Conservation (phyloP, 2,888 invertebrate genomes). For the Strigamia transsilvanica region DNA sequence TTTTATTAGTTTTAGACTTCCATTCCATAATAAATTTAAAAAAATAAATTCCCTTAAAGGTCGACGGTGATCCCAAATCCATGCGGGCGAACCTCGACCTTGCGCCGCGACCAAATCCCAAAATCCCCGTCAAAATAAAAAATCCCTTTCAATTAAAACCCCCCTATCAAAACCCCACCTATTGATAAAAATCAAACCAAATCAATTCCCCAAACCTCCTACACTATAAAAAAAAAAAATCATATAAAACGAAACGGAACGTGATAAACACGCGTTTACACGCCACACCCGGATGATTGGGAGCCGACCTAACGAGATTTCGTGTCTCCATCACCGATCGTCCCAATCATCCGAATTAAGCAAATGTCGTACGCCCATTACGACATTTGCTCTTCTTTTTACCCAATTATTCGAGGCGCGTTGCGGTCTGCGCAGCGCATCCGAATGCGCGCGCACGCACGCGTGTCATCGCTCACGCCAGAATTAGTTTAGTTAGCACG, state of each 20-base stretch:
- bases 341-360: conserved; percentile 35
- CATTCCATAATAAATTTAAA: too few relatives aligned
- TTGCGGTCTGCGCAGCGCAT: not conserved
- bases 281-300: not conserved
- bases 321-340: conserved; percentile 18
- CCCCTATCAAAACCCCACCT: too few relatives aligned
- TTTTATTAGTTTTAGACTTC: too few relatives aligned
- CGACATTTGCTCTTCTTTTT: conserved; percentile 33
- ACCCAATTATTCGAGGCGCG: conserved; percentile 5
- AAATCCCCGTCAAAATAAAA: too few relatives aligned
- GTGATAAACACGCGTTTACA: not conserved
- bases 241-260: not conserved
- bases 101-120: too few relatives aligned
- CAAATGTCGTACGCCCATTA: conserved; percentile 26
- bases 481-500: conserved; percentile 34
- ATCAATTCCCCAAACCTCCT: too few relatives aligned
- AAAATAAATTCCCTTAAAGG: too few relatives aligned
- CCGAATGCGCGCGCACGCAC: conserved; percentile 20
- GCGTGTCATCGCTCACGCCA: conserved; percentile 1
- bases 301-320: not conserved
- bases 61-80: too few relatives aligned
- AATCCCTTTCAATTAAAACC: too few relatives aligned
- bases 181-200: too few relatives aligned
- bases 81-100: too few relatives aligned
- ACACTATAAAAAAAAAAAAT: not conserved